Evolutionary conservation across 2,888 invertebrate genomes (phyloP).

Genomic region (Elegia similella): DNA sequence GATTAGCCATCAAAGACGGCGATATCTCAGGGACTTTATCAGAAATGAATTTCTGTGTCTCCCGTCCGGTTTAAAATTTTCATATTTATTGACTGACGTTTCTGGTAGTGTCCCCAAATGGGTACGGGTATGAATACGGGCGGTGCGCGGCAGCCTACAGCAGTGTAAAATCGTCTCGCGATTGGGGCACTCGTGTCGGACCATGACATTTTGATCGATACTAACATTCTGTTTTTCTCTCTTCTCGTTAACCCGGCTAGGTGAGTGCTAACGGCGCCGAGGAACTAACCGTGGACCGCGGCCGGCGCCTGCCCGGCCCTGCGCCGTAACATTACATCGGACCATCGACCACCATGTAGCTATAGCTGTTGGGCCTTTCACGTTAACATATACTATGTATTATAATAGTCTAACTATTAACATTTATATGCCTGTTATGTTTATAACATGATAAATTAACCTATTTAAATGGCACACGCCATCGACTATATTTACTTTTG

Average conservation of each 20-base stretch:
- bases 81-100: background rate
- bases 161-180: conserved; percentile 59
- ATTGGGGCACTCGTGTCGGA: conserved; percentile 72
- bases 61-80: background rate
- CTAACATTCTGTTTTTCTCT: conserved; percentile 87
- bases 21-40: conserved; percentile 11
- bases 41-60: conserved; percentile 3
- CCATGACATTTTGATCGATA: conserved; percentile 80
- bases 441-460: conserved; percentile 78
- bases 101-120: conserved; percentile 11
- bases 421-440: conserved; percentile 82
- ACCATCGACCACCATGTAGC: conserved; percentile 80
- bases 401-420: conserved; percentile 82
- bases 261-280: conserved; percentile 88
- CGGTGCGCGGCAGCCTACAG: conserved; percentile 46
- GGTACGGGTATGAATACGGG: conserved; percentile 23
- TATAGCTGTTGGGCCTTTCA: conserved; percentile 81
- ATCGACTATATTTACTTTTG: conserved; percentile 80
- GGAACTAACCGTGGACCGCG: conserved; percentile 73
- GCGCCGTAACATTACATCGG: conserved; percentile 76
- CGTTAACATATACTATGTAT: conserved; percentile 80
- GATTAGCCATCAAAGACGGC: background rate
- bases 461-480: conserved; percentile 77
- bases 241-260: conserved; percentile 88
- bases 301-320: conserved; percentile 57